Evolutionary conservation across 2,888 invertebrate genomes (phyloP), one percentile per base, ranked within the genome.

Genomic region (Rhimphoctona megacephalus): DNA sequence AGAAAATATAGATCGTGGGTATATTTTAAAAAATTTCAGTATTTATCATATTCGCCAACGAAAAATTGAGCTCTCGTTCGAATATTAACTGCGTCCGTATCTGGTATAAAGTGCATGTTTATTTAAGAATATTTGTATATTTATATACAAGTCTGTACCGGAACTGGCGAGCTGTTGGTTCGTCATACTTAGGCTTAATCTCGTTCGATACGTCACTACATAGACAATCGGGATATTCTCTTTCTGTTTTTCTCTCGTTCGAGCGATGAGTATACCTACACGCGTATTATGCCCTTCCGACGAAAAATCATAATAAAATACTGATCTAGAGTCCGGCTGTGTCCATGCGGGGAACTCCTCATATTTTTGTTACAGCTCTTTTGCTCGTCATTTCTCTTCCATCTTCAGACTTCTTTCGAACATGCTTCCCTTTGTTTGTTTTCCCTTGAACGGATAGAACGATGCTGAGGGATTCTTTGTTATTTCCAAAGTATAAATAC

Each of bases 251-350:
- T 25, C 57, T 22, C 74, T 30, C 52, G 33, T 36, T 39, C 6
- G 49, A 49, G 33, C 66, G 25, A 66, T 14, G 33, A 19, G 46
- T 19, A 33, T n/a, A 22, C n/a, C 11, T 11, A n/a, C n/a, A n/a
- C 64, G 69, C 74, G 57, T 74, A 79, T 79, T 79, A 57, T 70
- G 74, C 69, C 39, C 57, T 54, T 14, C 30, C 78, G 79, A 82
- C 73, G 67, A 73, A 57, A 66, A 85, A 85, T 77, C 78, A 36
- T 52, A 67, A 85, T 81, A 74, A 78, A 69, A 67, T 66, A 54
- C n/a, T 33, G 78, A 78, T 69, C 74, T 64, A 81, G n/a, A 74
- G 64, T 33, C 30, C 79, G 69, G 70, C 85, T 76, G 70, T 22
- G 49, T 72, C 74, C 66, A 79, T 76, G 80, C 14, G 33, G 64